These are phyloP conservation scores for Peromyscus attwateri DNA, from an alignment of 2,797 vertebrate species.

Conservation along the genomic window DNA sequence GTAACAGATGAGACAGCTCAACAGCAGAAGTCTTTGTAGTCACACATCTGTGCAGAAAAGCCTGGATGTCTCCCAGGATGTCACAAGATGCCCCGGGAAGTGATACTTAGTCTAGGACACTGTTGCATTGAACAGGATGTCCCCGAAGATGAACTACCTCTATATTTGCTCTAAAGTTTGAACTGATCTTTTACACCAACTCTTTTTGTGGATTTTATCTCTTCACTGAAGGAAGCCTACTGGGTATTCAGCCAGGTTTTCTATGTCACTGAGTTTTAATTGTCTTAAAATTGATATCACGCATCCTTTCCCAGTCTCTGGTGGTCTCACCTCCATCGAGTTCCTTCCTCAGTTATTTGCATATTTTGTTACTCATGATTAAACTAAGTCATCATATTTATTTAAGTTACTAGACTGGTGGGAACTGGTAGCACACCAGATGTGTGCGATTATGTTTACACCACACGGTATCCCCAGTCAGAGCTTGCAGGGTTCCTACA, in stretches of 20 bases:
- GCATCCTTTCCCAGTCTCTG: not conserved
- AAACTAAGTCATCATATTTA: constrained; percentile 63
- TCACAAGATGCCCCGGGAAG: not conserved
- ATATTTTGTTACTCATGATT: constrained; percentile 69
- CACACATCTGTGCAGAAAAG: not conserved
- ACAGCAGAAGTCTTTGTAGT: not conserved
- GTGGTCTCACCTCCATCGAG: not conserved
- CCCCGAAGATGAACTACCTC: not conserved
- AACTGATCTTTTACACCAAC: not conserved
- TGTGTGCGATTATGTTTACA: constrained; percentile 40
- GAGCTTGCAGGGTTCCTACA: not conserved
- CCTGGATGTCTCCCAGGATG: not conserved
- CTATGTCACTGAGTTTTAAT: constrained; percentile 19
- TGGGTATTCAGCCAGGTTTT: not conserved
- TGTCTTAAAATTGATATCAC: constrained; percentile 30
- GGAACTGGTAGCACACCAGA: constrained; percentile 24
- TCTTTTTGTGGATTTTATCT: not conserved
- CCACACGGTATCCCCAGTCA: not conserved
- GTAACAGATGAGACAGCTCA: not conserved
- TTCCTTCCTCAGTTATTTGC: constrained; percentile 62
- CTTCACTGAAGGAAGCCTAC: not conserved
- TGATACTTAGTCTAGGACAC: not conserved
- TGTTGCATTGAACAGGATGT: not conserved
- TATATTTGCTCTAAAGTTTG: not conserved
- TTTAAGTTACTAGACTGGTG: constrained; percentile 55